phyloP scores from a whole-genome alignment of 2,113 vertebrate genomes.

The Lagopus leucura region DNA sequence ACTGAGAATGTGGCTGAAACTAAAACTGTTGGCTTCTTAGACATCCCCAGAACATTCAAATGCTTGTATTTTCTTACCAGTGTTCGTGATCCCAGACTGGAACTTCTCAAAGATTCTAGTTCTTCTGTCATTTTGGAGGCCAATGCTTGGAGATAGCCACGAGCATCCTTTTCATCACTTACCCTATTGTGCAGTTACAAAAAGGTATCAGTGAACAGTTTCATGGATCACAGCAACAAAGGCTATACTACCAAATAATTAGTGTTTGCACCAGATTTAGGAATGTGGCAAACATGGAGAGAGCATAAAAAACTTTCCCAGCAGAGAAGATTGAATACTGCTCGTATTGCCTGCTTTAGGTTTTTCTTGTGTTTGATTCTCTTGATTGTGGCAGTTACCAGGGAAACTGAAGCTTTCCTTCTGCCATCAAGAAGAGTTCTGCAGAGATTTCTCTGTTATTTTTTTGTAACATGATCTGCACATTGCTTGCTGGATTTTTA shows the following conservation, averaged over 20 bases:
- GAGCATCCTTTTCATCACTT: slow-evolving; percentile 96
- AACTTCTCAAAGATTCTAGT: slow-evolving; percentile 89
- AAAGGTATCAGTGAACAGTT: neutral
- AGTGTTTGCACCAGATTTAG: neutral
- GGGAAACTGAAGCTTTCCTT: slow-evolving; percentile 47
- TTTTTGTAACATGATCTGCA: neutral
- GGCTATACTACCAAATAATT: neutral
- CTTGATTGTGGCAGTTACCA: slow-evolving; percentile 46
- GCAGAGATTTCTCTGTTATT: neutral
- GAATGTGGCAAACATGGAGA: neutral
- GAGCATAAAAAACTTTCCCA: neutral
- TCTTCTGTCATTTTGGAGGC: slow-evolving; percentile 98
- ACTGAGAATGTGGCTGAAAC: neutral
- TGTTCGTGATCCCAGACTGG: slow-evolving; percentile 89
- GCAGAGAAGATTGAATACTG: neutral
- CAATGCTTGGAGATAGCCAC: slow-evolving; percentile 95
- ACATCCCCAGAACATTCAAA: neutral
- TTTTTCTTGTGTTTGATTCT: slow-evolving; percentile 4
- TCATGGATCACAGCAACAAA: neutral
- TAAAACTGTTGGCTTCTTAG: neutral
- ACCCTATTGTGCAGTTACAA: slow-evolving; percentile 82
- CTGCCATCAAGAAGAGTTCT: neutral
- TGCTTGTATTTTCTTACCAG: slow-evolving; percentile 79
- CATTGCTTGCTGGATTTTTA: neutral
- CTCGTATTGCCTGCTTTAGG: neutral